Evolutionary conservation across 2,797 vertebrate species (phyloP).

Genomic region (Microctenopoma stevenorrisi): DNA sequence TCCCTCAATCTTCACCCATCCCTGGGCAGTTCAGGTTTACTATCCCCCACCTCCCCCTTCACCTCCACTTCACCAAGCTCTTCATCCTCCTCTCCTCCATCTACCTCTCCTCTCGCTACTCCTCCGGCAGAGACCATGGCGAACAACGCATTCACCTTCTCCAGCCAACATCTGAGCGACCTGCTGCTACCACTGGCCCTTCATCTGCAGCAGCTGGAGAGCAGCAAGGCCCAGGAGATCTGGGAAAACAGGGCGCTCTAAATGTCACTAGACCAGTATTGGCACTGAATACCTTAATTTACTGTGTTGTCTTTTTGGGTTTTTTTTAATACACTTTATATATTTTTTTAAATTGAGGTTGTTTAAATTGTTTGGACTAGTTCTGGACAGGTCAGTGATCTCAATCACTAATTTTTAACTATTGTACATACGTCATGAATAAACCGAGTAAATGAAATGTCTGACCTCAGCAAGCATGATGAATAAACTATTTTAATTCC

Average conservation of each 20-base stretch:
- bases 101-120: conserved; percentile 63
- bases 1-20: conserved; percentile 31
- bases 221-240: conserved; percentile 57
- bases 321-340: background rate
- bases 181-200: conserved; percentile 83
- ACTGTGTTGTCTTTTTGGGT: background rate
- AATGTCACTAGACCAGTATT: background rate
- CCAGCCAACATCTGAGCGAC: conserved; percentile 83
- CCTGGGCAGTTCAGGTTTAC: conserved; percentile 53
- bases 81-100: conserved; percentile 66
- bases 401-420: conserved; percentile 47
- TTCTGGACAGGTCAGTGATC: conserved; percentile 4
- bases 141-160: conserved; percentile 84
- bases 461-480: conserved; percentile 30
- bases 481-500: conserved; percentile 73
- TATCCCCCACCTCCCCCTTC: conserved; percentile 61
- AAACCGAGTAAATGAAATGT: conserved; percentile 45
- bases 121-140: conserved; percentile 58
- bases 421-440: conserved; percentile 72
- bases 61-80: conserved; percentile 47
- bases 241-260: conserved; percentile 68
- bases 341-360: conserved; percentile 6
- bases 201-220: conserved; percentile 81
- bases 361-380: conserved; percentile 7
- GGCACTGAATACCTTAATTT: conserved; percentile 4